These are phyloP conservation scores for Danio rerio DNA, from an alignment of 2,113 vertebrate species.

Conservation along the genomic window GRCz12tu NC_133177.1:24152001-24152500, in stretches of 20 bases:
- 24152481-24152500: too few relatives aligned
- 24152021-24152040: constrained; percentile 87
- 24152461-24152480: too few relatives aligned
- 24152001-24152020: constrained; percentile 86
- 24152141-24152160: neutral
- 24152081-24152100: constrained; percentile 67
- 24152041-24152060: constrained; percentile 81
- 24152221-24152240: constrained; percentile 95
- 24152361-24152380: neutral
- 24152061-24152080: constrained; percentile 81
- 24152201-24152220: constrained; percentile 97
- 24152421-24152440: too few relatives aligned
- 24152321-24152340: constrained; percentile 51
- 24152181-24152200: constrained; percentile 90
- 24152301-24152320: constrained; percentile 97
- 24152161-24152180: constrained; percentile 72
- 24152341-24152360: neutral
- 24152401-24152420: too few relatives aligned
- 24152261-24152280: constrained; percentile 95
- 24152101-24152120: neutral
- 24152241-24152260: constrained; percentile 95
- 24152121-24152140: neutral
- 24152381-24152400: too few relatives aligned
- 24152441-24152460: too few relatives aligned
- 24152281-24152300: constrained; percentile 93